Base-by-base conservation (phyloP, 2,888 invertebrate species). In the Trissolcus brochymenae region DNA sequence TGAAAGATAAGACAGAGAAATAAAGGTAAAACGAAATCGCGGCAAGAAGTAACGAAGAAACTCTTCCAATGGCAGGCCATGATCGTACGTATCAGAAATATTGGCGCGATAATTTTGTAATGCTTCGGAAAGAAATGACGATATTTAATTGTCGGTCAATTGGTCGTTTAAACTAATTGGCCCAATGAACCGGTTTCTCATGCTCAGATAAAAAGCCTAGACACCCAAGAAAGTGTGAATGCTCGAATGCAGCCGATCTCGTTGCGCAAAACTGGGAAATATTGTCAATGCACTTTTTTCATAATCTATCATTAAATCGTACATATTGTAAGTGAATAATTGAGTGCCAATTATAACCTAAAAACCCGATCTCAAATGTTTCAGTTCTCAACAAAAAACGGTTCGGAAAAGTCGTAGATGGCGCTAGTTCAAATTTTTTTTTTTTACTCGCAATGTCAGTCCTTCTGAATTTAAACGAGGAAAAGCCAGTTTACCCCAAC, bases 151-250 rank as follows among this genome's bases (percentile, higher is more conserved):
- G 68, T 76, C 68, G 62, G 68, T 72, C 76, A 73, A 79, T 79
- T 76, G 75, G 59, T 49, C 79, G 67, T 76, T 76, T 76, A 79
- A 79, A 79, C 78, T 79, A 79, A 79, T 79, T 79, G 75, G 78
- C 54, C 68, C 68, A 68, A 72, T 72, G 68, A 79, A 79, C 78
- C 75, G 78, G 78, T 79, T 79, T 75, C 50, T 60, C 50, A 64
- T 62, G 49, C 19, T 9, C 49, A 29, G 57, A 61, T 71, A 78
- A 78, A 75, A 76, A 78, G 50, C 59, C 59, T 67, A 67, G 71
- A 67, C 78, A 67, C 67, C 51, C 55, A 74, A 64, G 78, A 75
- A 78, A 78, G 78, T 78, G 78, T 78, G 78, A 78, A 78, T 67
- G 74, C 71, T 67, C 50, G 53, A 62, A 59, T 64, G 66, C 19